Conservation (phyloP, 2,113 vertebrate genomes). For the mouse (Mus musculus) region GRCm39 chr1:146332001-146332500, state of each 20-base stretch:
- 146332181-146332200: not conserved
- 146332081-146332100: not conserved
- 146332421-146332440: not conserved
- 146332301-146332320: not conserved
- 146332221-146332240: not conserved
- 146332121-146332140: not conserved
- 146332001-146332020: not conserved
- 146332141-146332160: not conserved
- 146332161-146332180: not conserved
- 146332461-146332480: not conserved
- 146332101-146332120: not conserved
- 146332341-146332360: not conserved
- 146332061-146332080: not conserved
- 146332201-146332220: not conserved
- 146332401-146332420: not conserved
- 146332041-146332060: not conserved
- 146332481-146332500: not conserved
- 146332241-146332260: not conserved
- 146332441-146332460: not conserved
- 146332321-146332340: not conserved
- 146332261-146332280: not conserved
- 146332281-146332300: not conserved
- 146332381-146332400: not conserved
- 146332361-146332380: rapidly evolving
- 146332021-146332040: not conserved